A percentile compares a stretch with the other conserved stretches of the same genome.
phyloP scores from a whole-genome alignment of 2,797 vertebrate genomes.

The Gouania willdenowi region DNA sequence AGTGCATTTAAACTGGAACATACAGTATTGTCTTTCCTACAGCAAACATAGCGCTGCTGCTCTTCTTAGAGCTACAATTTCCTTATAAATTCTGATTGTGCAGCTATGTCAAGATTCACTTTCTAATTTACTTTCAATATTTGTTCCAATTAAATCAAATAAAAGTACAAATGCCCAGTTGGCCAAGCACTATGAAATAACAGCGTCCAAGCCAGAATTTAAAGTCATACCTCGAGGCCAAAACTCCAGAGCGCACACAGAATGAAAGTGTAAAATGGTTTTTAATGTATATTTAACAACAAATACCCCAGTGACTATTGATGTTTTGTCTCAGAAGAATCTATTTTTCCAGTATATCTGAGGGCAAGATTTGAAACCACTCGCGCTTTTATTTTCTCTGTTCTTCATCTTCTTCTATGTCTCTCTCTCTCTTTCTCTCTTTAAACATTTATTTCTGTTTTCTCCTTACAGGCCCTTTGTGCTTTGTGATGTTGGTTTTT shows the following conservation, averaged over 20 bases:
- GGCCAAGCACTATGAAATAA: slow-evolving; percentile 78
- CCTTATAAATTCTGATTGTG: slow-evolving; percentile 35
- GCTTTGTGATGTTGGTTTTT: slow-evolving; percentile 78
- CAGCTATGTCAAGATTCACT: slow-evolving; percentile 67
- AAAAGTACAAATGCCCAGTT: slow-evolving; percentile 76
- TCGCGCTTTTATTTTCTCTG: slow-evolving; percentile 68
- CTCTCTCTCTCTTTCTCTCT: slow-evolving; percentile 71
- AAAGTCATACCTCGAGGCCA: slow-evolving; percentile 93
- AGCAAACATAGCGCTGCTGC: too few relatives aligned
- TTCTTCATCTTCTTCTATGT: slow-evolving; percentile 65
- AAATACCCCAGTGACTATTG: slow-evolving; percentile 93
- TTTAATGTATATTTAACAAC: slow-evolving; percentile 99
- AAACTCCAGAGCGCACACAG: slow-evolving; percentile 84
- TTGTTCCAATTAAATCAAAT: slow-evolving; percentile 72
- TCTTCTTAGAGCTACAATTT: slow-evolving; percentile 38
- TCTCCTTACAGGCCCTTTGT: slow-evolving; percentile 75
- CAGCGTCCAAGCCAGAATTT: slow-evolving; percentile 84
- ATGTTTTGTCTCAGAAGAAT: slow-evolving; percentile 89
- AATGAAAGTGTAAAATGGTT: slow-evolving; percentile 99
- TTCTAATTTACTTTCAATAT: slow-evolving; percentile 67
- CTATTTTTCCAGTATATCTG: slow-evolving; percentile 78
- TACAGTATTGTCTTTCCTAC: too few relatives aligned
- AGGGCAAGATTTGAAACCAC: slow-evolving; percentile 82
- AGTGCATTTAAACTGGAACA: too few relatives aligned
- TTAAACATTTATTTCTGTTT: slow-evolving; percentile 82